These are phyloP conservation scores for Psylliodes chrysocephalus DNA, from an alignment of 2,888 invertebrate species.

Conservation along the genomic window DNA sequence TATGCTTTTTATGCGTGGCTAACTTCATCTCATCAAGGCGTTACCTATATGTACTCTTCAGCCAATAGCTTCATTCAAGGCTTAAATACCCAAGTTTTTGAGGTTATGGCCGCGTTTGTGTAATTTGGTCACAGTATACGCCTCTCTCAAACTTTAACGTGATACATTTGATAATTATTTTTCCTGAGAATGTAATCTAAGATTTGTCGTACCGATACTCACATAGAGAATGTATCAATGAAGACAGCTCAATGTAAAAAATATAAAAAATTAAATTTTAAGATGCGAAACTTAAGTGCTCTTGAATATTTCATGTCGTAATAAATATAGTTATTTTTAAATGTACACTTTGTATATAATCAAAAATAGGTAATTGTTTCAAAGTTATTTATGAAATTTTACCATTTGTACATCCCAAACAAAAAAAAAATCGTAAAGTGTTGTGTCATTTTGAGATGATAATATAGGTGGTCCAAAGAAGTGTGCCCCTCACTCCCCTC, in stretches of 20 bases:
- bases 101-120: too few relatives aligned
- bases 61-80: too few relatives aligned
- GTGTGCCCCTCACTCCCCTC: conserved; percentile 2
- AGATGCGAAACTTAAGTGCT: conserved; percentile 65
- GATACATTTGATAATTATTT: too few relatives aligned
- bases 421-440: conserved; percentile 38
- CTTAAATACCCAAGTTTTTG: too few relatives aligned
- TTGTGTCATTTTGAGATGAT: conserved; percentile 41
- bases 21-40: too few relatives aligned
- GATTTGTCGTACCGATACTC: neutral
- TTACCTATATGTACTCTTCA: too few relatives aligned
- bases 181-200: neutral
- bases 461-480: conserved; percentile 40
- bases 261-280: conserved; percentile 56
- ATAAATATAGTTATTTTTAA: conserved; percentile 64
- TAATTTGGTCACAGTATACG: too few relatives aligned
- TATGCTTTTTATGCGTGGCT: too few relatives aligned
- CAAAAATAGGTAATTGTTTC: conserved; percentile 62
- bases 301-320: conserved; percentile 65
- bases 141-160: too few relatives aligned
- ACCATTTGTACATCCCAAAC: conserved; percentile 42
- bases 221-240: conserved; percentile 55
- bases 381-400: conserved; percentile 54
- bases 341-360: conserved; percentile 66
- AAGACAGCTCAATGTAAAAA: conserved; percentile 61